phyloP scores from a whole-genome alignment of 2,113 vertebrate species.

The Phrynosoma platyrhinos region DNA sequence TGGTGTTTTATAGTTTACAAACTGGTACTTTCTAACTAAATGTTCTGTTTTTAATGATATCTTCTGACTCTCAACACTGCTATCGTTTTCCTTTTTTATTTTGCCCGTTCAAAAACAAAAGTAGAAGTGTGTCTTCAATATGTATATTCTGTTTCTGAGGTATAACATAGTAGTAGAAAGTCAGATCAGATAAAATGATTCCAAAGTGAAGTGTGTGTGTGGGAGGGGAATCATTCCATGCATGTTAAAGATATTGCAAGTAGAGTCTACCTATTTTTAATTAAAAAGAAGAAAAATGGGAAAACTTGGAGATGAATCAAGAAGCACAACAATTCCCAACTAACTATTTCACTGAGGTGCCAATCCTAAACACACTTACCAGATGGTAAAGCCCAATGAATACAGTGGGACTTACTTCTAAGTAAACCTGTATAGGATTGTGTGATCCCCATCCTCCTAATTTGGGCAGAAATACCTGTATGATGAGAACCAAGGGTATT shows the following conservation, averaged over 20 bases:
- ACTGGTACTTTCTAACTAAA: slow-evolving; percentile 81
- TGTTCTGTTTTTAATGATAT: slow-evolving; percentile 78
- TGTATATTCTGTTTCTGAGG: slow-evolving; percentile 67
- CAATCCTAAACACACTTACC: neutral
- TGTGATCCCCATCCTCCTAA: neutral
- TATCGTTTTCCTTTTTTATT: slow-evolving; percentile 63
- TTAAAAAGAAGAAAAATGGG: slow-evolving; percentile 10
- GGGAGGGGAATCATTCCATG: slow-evolving; percentile 61
- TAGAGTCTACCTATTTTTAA: slow-evolving; percentile 57
- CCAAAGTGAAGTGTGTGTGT: slow-evolving; percentile 57
- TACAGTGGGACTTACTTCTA: neutral
- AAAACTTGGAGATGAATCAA: slow-evolving; percentile 53
- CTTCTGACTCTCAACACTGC: slow-evolving; percentile 65
- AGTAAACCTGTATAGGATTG: neutral
- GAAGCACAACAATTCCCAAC: slow-evolving; percentile 43
- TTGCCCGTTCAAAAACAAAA: slow-evolving; percentile 61
- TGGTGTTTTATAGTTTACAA: slow-evolving; percentile 83
- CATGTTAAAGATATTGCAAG: slow-evolving; percentile 46
- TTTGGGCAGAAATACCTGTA: slow-evolving; percentile 46
- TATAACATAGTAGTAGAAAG: slow-evolving; percentile 71
- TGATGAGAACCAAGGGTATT: slow-evolving; percentile 60
- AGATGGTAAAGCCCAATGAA: neutral
- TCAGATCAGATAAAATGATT: slow-evolving; percentile 64
- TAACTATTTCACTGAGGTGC: slow-evolving; percentile 30
- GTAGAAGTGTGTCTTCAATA: slow-evolving; percentile 68